phyloP scores from a whole-genome alignment of 1,140 invertebrate genomes.

The Rhagoletis zephyria region DNA sequence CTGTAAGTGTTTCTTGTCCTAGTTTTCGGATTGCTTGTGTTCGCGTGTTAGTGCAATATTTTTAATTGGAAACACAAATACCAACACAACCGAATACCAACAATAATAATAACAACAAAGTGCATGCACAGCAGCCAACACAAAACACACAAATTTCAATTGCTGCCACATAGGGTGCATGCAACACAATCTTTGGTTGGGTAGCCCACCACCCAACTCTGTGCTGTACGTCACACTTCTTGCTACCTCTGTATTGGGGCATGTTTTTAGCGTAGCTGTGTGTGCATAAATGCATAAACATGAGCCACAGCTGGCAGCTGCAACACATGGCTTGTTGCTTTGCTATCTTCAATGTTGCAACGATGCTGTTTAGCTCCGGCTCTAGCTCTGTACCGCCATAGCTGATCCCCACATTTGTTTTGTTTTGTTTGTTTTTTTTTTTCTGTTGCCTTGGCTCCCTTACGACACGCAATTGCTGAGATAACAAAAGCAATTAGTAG shows the following conservation, averaged over 20 bases:
- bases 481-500: conserved; percentile 48
- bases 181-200: conserved; percentile 8
- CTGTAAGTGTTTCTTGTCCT: not conserved
- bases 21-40: no score
- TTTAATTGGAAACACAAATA: conserved; percentile 44
- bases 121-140: not conserved
- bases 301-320: not conserved
- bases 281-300: conserved; percentile 21
- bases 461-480: conserved; percentile 20
- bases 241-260: not conserved
- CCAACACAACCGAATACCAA: not conserved
- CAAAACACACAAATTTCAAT: not conserved
- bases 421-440: not conserved
- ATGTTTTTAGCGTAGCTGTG: not conserved
- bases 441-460: not conserved
- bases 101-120: no score
- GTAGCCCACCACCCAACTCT: not conserved
- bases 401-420: not conserved
- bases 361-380: not conserved
- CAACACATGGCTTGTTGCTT: not conserved
- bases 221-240: not conserved
- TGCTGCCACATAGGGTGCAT: not conserved
- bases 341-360: not conserved
- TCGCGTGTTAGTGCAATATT: not conserved
- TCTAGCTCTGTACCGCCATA: not conserved